phyloP scores from a whole-genome alignment of 2,888 invertebrate genomes.

The Macrophya alboannulata region DNA sequence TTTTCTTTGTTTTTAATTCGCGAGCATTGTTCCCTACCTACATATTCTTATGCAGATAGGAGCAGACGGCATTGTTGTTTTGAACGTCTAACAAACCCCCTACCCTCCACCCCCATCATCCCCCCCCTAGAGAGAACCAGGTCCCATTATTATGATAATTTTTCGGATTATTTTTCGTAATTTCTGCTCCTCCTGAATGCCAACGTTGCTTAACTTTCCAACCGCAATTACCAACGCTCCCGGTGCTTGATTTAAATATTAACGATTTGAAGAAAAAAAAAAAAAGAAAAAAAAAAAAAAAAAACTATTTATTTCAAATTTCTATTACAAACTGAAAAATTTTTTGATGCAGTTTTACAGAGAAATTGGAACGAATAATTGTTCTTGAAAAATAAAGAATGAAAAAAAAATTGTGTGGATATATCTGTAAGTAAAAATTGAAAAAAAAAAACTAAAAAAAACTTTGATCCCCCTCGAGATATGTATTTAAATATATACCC shows the following conservation, averaged over 20 bases:
- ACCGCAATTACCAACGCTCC: constrained; percentile 6
- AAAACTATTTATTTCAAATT: background rate
- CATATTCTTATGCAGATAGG: constrained; percentile 76
- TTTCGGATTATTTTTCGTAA: constrained; percentile 47
- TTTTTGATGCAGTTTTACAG: too few species aligned
- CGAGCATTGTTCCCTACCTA: background rate
- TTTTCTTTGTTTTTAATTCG: background rate
- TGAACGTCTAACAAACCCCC: constrained; percentile 56
- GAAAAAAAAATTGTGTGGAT: too few species aligned
- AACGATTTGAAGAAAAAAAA: constrained; percentile 1
- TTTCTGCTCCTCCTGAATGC: background rate
- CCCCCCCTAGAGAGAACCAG: background rate
- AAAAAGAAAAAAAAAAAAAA: background rate
- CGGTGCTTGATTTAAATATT: constrained; percentile 5
- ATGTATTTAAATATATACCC: background rate
- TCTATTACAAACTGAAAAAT: too few species aligned
- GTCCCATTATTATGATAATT: constrained; percentile 50
- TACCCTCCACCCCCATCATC: background rate
- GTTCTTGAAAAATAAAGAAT: too few species aligned
- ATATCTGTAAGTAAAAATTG: too few species aligned
- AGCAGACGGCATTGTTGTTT: constrained; percentile 73
- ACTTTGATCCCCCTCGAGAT: background rate
- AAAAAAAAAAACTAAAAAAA: too few species aligned
- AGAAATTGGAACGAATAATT: too few species aligned
- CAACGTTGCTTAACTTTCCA: constrained; percentile 8